Evolutionary conservation across 2,113 vertebrate species (phyloP).

Genomic region (Corynorhinus townsendii): DNA sequence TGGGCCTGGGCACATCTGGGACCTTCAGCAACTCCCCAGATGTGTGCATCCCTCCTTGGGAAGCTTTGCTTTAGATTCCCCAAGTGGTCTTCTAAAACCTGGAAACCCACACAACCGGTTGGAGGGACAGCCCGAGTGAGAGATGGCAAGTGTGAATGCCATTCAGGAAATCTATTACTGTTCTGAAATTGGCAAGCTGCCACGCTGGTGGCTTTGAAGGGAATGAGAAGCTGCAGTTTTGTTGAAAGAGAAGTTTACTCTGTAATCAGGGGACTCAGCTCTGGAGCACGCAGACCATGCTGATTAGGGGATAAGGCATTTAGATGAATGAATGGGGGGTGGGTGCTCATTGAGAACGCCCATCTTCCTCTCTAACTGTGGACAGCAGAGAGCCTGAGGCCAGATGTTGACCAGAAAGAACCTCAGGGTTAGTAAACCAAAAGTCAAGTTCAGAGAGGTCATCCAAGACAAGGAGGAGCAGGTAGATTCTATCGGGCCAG

Average conservation of each 20-base stretch:
- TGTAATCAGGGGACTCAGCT: background rate
- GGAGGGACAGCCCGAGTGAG: background rate
- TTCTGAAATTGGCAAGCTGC: background rate
- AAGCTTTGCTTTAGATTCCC: background rate
- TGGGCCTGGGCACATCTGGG: background rate
- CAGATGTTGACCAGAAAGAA: background rate
- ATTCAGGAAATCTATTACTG: constrained; percentile 31
- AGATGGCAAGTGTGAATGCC: background rate
- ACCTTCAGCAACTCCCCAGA: background rate
- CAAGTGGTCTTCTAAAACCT: background rate
- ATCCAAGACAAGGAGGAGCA: background rate
- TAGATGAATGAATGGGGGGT: background rate
- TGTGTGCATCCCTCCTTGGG: background rate
- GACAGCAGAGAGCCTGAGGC: background rate
- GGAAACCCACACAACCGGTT: background rate
- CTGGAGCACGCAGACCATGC: background rate
- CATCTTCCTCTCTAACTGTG: background rate
- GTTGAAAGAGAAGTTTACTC: constrained; percentile 19
- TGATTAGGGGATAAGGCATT: background rate
- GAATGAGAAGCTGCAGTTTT: constrained; percentile 14
- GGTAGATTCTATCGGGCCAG: background rate
- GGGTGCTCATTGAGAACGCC: background rate
- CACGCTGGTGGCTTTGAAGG: constrained; percentile 1
- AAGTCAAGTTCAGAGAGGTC: background rate
- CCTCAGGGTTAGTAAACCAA: background rate